A percentile compares a stretch with the other conserved stretches of the same genome.
Evolutionary conservation across 2,797 vertebrate genomes (phyloP).

Genomic region (Peromyscus melanophrys): DNA sequence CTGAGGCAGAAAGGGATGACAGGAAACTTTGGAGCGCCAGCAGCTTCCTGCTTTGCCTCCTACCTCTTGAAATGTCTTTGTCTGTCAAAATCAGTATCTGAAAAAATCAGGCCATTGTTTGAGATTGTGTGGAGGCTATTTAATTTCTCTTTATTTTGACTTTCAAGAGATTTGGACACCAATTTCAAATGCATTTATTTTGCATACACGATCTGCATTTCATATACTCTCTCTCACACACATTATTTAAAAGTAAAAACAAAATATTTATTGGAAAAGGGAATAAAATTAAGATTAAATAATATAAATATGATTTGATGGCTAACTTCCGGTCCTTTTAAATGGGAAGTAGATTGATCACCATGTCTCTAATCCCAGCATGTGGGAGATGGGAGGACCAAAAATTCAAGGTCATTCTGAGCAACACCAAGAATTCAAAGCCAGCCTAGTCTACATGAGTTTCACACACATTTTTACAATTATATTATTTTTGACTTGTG

Average conservation of each 20-base stretch:
- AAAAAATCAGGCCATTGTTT: background rate
- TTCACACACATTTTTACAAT: background rate
- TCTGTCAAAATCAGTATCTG: background rate
- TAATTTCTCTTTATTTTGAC: background rate
- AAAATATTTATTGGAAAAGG: background rate
- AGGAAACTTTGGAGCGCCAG: background rate
- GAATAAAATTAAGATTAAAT: slow-evolving; percentile 19
- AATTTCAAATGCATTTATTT: background rate
- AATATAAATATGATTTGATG: background rate
- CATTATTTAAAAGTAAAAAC: no score
- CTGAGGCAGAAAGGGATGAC: background rate
- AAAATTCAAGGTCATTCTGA: background rate
- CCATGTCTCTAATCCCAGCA: background rate
- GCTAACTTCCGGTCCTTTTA: slow-evolving; percentile 23
- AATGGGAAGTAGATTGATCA: background rate
- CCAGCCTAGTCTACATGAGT: background rate
- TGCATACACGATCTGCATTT: background rate
- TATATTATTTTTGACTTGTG: background rate
- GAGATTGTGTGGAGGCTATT: fast-evolving
- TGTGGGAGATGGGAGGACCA: background rate
- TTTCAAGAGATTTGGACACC: background rate
- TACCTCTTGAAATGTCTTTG: background rate
- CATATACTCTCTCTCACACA: background rate
- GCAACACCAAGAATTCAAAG: background rate
- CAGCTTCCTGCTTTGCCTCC: background rate